Evolutionary conservation across 2,888 invertebrate species (phyloP).

Genomic region (Slavum lentiscoides): DNA sequence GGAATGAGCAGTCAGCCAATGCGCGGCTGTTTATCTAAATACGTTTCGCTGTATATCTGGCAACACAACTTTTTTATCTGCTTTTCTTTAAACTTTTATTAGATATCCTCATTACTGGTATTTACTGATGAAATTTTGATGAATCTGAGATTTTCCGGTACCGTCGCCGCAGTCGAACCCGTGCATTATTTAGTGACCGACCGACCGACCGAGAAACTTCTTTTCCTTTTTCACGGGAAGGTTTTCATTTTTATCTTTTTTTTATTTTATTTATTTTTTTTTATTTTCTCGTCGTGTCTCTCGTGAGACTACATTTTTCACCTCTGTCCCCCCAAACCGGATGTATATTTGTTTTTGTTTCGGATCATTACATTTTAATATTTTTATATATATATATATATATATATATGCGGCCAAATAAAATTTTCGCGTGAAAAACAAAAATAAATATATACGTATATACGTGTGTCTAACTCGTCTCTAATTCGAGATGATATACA

Average conservation of each 20-base stretch:
- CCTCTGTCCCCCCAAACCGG: slow-evolving; percentile 12
- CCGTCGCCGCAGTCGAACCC: slow-evolving; percentile 49
- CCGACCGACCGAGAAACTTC: slow-evolving; percentile 51
- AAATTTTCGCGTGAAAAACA: neutral
- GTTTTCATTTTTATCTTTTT: slow-evolving; percentile 50
- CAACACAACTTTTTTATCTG: slow-evolving; percentile 54
- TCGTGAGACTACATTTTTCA: slow-evolving; percentile 46
- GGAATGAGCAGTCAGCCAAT: slow-evolving; percentile 52
- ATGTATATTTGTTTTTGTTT: slow-evolving; percentile 50
- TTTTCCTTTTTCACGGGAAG: slow-evolving; percentile 48
- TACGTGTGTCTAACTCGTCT: no score
- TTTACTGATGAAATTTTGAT: slow-evolving; percentile 55
- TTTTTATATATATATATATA: neutral
- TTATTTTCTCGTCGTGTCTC: slow-evolving; percentile 19
- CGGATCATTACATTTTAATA: slow-evolving; percentile 25
- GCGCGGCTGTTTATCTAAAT: slow-evolving; percentile 54
- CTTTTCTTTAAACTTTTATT: slow-evolving; percentile 55
- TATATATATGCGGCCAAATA: slow-evolving; percentile 16
- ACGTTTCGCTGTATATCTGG: slow-evolving; percentile 54
- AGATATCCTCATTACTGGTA: slow-evolving; percentile 55
- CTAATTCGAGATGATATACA: no score
- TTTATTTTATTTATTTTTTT: no score
- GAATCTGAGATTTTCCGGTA: slow-evolving; percentile 55
- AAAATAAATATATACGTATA: neutral
- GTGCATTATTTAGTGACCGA: slow-evolving; percentile 52